Percentiles rank a stretch among this genome's conserved stretches.
Evolutionary conservation across 2,113 vertebrate species (phyloP).

Genomic region (Microcebus tavaratra): DNA sequence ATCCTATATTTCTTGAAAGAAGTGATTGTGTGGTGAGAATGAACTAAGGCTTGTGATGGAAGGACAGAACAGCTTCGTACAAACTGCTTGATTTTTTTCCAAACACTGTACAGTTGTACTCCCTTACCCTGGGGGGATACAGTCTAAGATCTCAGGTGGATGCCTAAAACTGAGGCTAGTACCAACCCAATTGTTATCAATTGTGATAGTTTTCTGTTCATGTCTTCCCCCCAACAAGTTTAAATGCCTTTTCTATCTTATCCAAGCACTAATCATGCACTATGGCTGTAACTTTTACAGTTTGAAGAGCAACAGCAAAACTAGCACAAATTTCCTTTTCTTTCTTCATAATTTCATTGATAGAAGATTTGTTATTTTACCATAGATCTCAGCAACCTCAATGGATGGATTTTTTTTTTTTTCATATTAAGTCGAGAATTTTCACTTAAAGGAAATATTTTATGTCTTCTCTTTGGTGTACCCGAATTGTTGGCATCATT

Average conservation of each 20-base stretch:
- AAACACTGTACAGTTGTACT: neutral
- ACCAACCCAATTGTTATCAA: neutral
- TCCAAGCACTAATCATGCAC: neutral
- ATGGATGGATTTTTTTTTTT: neutral
- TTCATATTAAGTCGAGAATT: neutral
- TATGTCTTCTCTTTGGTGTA: neutral
- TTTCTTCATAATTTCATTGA: neutral
- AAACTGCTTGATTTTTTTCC: neutral
- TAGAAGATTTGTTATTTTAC: neutral
- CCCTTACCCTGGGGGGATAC: neutral
- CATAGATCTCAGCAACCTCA: neutral
- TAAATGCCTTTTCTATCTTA: neutral
- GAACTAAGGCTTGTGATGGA: neutral
- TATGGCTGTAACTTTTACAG: neutral
- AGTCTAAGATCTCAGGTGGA: neutral
- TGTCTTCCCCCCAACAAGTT: neutral
- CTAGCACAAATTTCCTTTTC: neutral
- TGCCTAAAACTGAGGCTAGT: neutral
- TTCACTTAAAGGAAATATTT: neutral
- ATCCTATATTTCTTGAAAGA: neutral
- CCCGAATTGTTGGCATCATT: neutral
- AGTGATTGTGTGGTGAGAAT: neutral
- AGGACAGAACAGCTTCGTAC: neutral
- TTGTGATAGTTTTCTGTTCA: neutral
- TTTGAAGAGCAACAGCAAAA: neutral